Evolutionary conservation across 2,113 vertebrate genomes (phyloP).

Genomic region (Corythaeola cristata): DNA sequence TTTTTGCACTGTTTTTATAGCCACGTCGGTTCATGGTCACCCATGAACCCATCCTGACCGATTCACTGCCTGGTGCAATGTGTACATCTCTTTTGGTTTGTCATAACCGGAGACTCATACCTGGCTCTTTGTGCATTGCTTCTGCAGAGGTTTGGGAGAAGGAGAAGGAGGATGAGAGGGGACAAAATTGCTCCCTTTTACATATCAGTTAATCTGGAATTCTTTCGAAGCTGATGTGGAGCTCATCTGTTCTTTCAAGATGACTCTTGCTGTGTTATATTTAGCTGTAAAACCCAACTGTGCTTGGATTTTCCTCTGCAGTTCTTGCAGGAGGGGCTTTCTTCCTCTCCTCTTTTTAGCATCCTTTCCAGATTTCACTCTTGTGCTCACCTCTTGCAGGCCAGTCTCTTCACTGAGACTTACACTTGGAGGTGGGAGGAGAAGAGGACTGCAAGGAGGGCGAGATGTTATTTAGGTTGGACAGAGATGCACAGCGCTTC

Average conservation of each 20-base stretch:
- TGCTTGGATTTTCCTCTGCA: not conserved
- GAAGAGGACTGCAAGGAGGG: not conserved
- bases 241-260: not conserved
- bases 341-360: not conserved
- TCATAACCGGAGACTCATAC: not conserved
- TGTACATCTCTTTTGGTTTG: not conserved
- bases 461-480: not conserved
- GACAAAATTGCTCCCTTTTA: not conserved
- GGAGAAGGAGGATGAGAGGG: too few relatives aligned
- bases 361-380: not conserved
- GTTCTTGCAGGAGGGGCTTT: not conserved
- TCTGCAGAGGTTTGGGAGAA: not conserved
- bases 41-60: too few relatives aligned
- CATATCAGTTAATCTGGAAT: not conserved
- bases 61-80: not conserved
- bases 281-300: not conserved
- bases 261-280: not conserved
- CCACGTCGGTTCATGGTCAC: not conserved
- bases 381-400: not conserved
- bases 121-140: not conserved
- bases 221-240: not conserved
- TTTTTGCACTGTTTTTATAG: not conserved
- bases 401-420: not conserved
- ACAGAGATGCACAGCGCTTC: not conserved
- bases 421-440: not conserved